These are phyloP conservation scores for Cataglyphis cursor DNA, from an alignment of 2,888 invertebrate genomes.

Conservation along the genomic window DNA sequence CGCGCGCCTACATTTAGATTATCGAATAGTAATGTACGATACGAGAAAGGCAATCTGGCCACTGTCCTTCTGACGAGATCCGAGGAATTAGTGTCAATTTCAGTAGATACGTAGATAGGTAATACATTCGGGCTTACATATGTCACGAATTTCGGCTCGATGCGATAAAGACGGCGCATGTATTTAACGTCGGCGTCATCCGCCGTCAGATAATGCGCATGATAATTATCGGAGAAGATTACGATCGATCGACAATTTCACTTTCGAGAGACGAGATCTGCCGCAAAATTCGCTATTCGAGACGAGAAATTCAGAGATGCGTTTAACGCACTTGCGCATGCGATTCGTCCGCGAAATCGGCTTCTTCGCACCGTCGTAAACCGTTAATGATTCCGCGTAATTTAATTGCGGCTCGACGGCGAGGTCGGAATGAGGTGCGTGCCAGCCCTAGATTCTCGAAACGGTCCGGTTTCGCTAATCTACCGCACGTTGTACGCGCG, in stretches of 20 bases:
- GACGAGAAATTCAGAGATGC: not conserved
- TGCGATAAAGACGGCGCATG: conserved; percentile 11
- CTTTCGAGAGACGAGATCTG: not conserved
- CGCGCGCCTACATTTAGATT: conserved; percentile 72
- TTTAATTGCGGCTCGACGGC: conserved; percentile 77
- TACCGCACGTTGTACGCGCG: conserved; percentile 56
- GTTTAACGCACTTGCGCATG: not conserved
- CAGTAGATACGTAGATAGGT: conserved; percentile 10
- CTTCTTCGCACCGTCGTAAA: conserved; percentile 75
- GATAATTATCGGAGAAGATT: not conserved
- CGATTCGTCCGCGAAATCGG: conserved; percentile 61
- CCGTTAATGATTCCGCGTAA: conserved; percentile 77
- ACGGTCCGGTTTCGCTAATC: conserved; percentile 60
- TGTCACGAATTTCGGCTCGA: not conserved
- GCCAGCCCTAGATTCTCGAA: conserved; percentile 8
- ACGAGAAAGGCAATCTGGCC: conserved; percentile 73
- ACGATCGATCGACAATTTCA: conserved; percentile 17
- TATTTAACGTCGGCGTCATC: not conserved
- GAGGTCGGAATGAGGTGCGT: conserved; percentile 68
- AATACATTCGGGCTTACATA: not conserved
- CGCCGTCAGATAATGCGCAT: not conserved
- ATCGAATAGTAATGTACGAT: conserved; percentile 76
- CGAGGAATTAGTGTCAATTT: conserved; percentile 68
- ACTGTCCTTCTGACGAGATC: conserved; percentile 66
- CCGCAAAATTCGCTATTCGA: not conserved